Base-by-base conservation (phyloP, 2,797 vertebrate species). In the Onychomys torridus region DNA sequence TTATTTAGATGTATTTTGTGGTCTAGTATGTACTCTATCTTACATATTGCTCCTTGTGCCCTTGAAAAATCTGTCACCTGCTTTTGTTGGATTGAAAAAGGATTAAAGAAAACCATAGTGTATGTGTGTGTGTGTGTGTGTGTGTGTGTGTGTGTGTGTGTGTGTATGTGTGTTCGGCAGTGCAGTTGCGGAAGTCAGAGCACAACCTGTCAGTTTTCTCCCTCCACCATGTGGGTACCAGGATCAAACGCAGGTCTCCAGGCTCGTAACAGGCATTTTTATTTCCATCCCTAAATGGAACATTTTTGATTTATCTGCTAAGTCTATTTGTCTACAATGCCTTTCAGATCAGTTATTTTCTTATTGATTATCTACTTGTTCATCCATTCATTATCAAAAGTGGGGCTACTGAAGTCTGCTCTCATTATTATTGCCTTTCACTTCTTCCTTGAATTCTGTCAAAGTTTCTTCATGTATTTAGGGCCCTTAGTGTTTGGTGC, bases 111-210 rank as follows among this genome's bases (percentile, higher is more conserved):
- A 69, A 9, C 6, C 6, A 4, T 4, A 21, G 34, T 37, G 21
- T 59, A 2, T 59, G 23, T 61, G 52, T 78, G 78, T 23, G 34
- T 37, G 52, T 12, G 32, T 52, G 49, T 25, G 34, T 57, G 52
- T 25, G 32, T n/a, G 49, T 79, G 77, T 55, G 32, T 23, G 52
- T n/a, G 57, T 59, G 57, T 59, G 57, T 23, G 57, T 59, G 57
- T 10, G 9, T 8, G 11, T 79, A 4, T 11, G 3, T 3, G 2
- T 7, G 29, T 46, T 23, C 19, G 34, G 29, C 14, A 21, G 2
- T 83, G 57, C n/a, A 17, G 37, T 17, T 12, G 81, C 32, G 37
- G 27, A 83, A 2, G 25, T 79, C 16, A 55, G 75, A 23, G 49
- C 17, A 57, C 19, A 57, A 55, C 5, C n/a, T 13, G 19, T 29